Percentiles rank a stretch among this genome's conserved stretches.
Conservation (phyloP, 1,140 invertebrate genomes). For the Grapholita molesta region DNA sequence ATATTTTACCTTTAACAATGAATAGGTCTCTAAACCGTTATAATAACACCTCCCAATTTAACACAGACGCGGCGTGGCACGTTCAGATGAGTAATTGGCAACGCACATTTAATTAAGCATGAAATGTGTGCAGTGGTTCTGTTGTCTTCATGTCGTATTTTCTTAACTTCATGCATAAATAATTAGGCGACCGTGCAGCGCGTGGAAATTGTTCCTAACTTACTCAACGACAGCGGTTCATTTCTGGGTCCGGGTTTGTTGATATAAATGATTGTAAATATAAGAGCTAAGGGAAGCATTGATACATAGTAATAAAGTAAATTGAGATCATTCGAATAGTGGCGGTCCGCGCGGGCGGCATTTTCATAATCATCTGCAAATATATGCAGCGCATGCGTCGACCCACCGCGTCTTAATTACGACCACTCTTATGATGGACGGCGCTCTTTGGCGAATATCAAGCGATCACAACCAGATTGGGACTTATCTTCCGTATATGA, state of each 20-base stretch:
- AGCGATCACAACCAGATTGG: constrained; percentile 22
- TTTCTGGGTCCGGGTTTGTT: neutral
- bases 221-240: neutral
- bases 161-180: constrained; percentile 16
- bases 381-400: constrained; percentile 29
- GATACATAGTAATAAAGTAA: too few species aligned
- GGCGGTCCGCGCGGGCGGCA: constrained; percentile 5
- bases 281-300: too few species aligned
- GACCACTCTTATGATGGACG: constrained; percentile 25
- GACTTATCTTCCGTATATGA: constrained; percentile 29
- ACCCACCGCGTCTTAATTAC: constrained; percentile 35
- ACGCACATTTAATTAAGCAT: constrained; percentile 16
- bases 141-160: constrained; percentile 5
- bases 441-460: constrained; percentile 28
- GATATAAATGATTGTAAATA: too few species aligned
- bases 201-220: neutral
- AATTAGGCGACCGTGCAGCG: neutral
- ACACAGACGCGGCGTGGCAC: neutral
- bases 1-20: neutral
- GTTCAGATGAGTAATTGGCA: constrained; percentile 1
- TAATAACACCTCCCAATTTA: neutral
- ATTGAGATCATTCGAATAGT: constrained; percentile 20
- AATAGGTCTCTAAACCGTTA: neutral
- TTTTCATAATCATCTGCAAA: constrained; percentile 37
- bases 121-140: constrained; percentile 16